A percentile compares a stretch with the other conserved stretches of the same genome.
Conservation (phyloP, 2,888 invertebrate genomes). For the Meiosimyza platycephala region DNA sequence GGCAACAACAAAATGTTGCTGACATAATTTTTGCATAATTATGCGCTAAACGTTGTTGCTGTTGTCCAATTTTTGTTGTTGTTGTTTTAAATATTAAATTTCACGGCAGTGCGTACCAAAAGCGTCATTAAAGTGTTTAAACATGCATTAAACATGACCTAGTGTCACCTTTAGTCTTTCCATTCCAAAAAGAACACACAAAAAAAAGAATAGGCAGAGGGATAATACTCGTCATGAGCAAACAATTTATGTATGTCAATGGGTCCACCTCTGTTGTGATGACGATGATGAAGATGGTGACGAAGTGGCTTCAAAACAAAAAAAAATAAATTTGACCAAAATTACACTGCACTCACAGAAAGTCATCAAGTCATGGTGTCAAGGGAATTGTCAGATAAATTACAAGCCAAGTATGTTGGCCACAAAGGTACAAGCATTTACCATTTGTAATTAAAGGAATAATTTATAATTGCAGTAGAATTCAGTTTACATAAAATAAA, state of each 20-base stretch:
- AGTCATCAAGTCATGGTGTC: no score
- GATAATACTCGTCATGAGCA: no score
- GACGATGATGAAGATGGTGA: conserved; percentile 3
- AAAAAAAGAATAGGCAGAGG: background rate
- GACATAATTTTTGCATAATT: conserved; percentile 26
- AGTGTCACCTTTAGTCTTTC: background rate
- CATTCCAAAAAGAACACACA: no score
- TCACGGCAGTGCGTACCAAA: background rate
- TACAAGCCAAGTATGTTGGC: no score
- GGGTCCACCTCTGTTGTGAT: background rate
- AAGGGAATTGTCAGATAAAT: no score
- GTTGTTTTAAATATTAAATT: conserved; percentile 25
- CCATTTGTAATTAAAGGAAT: no score
- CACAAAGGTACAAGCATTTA: no score
- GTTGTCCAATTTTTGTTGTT: background rate
- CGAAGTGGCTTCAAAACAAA: background rate
- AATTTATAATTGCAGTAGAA: no score
- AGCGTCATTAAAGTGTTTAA: conserved; percentile 23
- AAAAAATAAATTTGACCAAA: background rate
- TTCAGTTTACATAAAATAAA: no score
- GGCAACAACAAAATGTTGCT: conserved; percentile 9
- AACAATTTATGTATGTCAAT: background rate
- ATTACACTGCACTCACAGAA: background rate
- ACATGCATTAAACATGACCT: conserved; percentile 17
- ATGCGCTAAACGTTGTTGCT: conserved; percentile 6